Evolutionary conservation across 1,140 invertebrate genomes (phyloP).

Genomic region (Ceratosolen fusciceps): DNA sequence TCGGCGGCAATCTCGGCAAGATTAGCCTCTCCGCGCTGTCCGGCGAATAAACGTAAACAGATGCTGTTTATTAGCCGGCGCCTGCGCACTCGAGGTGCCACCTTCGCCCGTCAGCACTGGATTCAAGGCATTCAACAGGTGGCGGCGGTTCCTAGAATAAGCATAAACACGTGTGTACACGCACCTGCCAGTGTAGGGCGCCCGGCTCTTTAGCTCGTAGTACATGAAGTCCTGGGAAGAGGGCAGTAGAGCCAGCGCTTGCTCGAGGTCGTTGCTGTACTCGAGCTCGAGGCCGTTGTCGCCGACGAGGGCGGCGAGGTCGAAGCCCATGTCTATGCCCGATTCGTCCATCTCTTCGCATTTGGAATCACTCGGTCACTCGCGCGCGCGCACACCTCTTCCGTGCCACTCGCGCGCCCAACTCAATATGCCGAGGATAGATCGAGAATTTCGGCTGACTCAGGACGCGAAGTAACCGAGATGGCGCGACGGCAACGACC

Average conservation of each 20-base stretch:
- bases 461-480: not conserved
- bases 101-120: not conserved
- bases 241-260: slow-evolving; percentile 59
- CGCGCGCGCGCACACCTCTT: not conserved
- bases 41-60: not conserved
- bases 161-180: slow-evolving; percentile 10
- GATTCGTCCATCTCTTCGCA: slow-evolving; percentile 72
- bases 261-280: slow-evolving; percentile 61
- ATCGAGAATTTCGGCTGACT: not conserved
- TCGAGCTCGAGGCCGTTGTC: slow-evolving; percentile 70
- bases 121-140: slow-evolving; percentile 18
- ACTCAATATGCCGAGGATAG: too few relatives aligned
- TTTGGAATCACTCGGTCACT: not conserved
- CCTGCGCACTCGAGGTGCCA: not conserved
- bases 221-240: slow-evolving; percentile 77
- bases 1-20: too few relatives aligned
- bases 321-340: slow-evolving; percentile 81
- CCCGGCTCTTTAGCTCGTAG: slow-evolving; percentile 76
- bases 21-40: not conserved
- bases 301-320: slow-evolving; percentile 75
- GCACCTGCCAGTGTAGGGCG: slow-evolving; percentile 78
- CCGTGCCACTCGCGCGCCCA: not conserved
- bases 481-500: not conserved
- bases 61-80: not conserved
- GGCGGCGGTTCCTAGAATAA: not conserved